Conservation (phyloP, 2,888 invertebrate species). For the Sinodicranocentrus sp. region DNA sequence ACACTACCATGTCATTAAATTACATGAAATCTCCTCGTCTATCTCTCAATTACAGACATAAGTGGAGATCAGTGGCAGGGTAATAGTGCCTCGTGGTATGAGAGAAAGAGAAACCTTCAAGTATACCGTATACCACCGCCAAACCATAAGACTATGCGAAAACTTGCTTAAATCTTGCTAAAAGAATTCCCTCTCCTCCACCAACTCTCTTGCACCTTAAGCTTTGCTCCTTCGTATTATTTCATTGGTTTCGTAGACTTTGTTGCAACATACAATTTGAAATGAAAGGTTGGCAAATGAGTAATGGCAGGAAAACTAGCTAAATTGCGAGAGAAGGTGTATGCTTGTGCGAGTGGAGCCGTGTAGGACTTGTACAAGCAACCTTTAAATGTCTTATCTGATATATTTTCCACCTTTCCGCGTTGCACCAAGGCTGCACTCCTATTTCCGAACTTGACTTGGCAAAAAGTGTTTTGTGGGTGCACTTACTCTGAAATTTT, state of each 20-base stretch:
- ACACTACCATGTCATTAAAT: conserved; percentile 52
- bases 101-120: neutral
- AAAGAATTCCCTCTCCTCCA: neutral
- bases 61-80: conserved; percentile 54
- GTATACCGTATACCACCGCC: too few relatives aligned
- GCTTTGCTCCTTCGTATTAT: neutral
- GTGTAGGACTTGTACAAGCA: too few relatives aligned
- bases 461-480: neutral
- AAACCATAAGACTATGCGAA: neutral
- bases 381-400: too few relatives aligned
- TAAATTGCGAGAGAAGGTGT: too few relatives aligned
- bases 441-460: too few relatives aligned
- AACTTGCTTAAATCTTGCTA: neutral
- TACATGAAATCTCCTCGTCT: conserved; percentile 57
- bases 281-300: conserved; percentile 27
- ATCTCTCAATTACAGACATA: conserved; percentile 59
- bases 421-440: too few relatives aligned
- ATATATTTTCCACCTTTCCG: too few relatives aligned
- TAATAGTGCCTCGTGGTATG: conserved; percentile 16
- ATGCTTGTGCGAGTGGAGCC: too few relatives aligned
- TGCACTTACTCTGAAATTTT: neutral
- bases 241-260: conserved; percentile 8
- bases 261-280: neutral
- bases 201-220: neutral
- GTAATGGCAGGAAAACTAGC: neutral